Conservation (phyloP, 2,113 vertebrate species). For the Gymnorhina tibicen region DNA sequence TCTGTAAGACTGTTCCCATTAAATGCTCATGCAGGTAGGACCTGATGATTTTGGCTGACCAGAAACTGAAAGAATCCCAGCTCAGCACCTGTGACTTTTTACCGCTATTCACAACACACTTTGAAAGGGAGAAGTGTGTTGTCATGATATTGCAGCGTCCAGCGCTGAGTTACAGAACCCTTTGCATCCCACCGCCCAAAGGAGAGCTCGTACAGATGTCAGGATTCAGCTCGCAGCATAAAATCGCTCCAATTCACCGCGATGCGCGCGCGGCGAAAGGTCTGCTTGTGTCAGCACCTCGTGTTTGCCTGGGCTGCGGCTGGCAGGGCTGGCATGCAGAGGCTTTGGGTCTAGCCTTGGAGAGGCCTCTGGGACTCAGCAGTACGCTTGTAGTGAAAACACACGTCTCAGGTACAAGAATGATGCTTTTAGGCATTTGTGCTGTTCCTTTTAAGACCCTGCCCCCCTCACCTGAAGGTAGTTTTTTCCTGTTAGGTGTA, state of each 20-base stretch:
- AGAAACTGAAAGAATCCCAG: not conserved
- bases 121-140: not conserved
- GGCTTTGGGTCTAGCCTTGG: not conserved
- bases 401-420: not conserved
- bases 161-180: not conserved
- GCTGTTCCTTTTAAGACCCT: not conserved
- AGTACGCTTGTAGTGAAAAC: not conserved
- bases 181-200: not conserved
- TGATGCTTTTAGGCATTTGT: not conserved
- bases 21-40: not conserved
- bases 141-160: not conserved
- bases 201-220: rapidly evolving
- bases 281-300: rapidly evolving
- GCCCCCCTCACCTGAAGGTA: not conserved
- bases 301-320: not conserved
- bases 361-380: not conserved
- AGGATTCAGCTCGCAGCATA: rapidly evolving
- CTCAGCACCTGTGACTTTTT: not conserved
- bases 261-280: rapidly evolving
- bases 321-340: not conserved
- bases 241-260: rapidly evolving
- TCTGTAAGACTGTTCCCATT: not conserved
- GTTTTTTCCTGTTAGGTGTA: not conserved
- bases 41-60: not conserved
- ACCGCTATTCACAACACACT: rapidly evolving